Evolutionary conservation across 92 coral and sea anemone species (phyloP).

Genomic region (Bergia puertoricense): DNA sequence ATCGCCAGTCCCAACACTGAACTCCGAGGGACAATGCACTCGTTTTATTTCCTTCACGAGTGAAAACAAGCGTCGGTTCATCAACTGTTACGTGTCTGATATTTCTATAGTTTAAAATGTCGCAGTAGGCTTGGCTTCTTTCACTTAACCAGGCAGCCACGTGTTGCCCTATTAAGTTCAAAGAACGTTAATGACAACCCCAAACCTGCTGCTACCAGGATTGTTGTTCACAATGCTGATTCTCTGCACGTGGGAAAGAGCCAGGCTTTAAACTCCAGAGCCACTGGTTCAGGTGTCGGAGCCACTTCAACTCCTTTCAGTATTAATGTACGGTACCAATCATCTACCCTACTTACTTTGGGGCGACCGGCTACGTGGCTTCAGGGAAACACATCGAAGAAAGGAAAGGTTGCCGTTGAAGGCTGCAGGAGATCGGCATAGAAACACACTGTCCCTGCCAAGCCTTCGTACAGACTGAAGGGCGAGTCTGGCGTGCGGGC

Average conservation of each 20-base stretch:
- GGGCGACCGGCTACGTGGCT: background rate
- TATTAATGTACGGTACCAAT: background rate
- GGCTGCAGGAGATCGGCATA: constrained; percentile 77
- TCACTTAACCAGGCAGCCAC: too few relatives aligned
- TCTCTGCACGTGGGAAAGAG: background rate
- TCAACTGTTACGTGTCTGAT: too few relatives aligned
- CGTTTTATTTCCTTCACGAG: too few relatives aligned
- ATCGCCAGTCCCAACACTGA: too few relatives aligned
- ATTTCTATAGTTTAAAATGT: too few relatives aligned
- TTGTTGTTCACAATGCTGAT: background rate
- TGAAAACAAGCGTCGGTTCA: too few relatives aligned
- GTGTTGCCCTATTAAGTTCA: too few relatives aligned
- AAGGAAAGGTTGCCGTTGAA: constrained; percentile 79
- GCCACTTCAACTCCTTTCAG: background rate
- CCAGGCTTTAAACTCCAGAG: background rate
- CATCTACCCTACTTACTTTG: constrained; percentile 1
- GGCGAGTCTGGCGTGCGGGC: constrained; percentile 95
- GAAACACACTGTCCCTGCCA: constrained; percentile 92
- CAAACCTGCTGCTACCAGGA: too few relatives aligned
- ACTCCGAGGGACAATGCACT: too few relatives aligned
- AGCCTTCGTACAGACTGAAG: constrained; percentile 89
- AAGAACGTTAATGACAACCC: too few relatives aligned
- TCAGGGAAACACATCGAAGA: constrained; percentile 86
- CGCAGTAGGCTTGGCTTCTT: too few relatives aligned
- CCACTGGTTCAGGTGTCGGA: background rate